Conservation (phyloP, 1,140 invertebrate species). For the Bombus huntii region DNA sequence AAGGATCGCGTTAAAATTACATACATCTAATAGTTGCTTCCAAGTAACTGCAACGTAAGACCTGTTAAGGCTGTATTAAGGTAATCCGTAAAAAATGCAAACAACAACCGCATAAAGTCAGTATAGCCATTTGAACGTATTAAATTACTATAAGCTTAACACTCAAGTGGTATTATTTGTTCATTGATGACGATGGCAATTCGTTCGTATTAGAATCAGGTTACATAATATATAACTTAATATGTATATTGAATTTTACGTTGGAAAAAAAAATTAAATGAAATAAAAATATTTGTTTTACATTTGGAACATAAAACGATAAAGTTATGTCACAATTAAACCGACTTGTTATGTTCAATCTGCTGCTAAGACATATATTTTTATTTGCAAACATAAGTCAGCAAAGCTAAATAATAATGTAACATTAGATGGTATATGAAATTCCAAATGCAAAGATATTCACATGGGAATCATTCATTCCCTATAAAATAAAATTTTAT, state of each 20-base stretch:
- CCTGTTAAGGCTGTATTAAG: background rate
- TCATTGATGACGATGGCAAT: too few relatives aligned
- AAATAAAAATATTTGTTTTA: too few relatives aligned
- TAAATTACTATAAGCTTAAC: background rate
- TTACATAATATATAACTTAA: too few relatives aligned
- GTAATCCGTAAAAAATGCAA: background rate
- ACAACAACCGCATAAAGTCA: background rate
- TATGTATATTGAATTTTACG: too few relatives aligned
- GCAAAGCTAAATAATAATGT: background rate
- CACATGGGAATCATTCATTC: too few relatives aligned
- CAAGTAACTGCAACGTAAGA: background rate
- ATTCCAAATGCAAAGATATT: too few relatives aligned
- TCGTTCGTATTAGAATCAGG: too few relatives aligned
- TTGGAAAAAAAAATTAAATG: too few relatives aligned
- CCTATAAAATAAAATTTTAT: background rate
- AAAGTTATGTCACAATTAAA: too few relatives aligned
- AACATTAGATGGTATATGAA: too few relatives aligned
- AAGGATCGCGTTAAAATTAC: background rate
- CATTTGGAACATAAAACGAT: too few relatives aligned
- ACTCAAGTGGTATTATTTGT: too few relatives aligned
- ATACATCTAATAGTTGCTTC: background rate
- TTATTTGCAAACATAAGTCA: background rate
- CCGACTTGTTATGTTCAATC: background rate
- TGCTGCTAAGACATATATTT: background rate
- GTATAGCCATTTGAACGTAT: background rate